phyloP scores from a whole-genome alignment of 53 echinoderm and acorn worm species.

The Henricia sp. region DNA sequence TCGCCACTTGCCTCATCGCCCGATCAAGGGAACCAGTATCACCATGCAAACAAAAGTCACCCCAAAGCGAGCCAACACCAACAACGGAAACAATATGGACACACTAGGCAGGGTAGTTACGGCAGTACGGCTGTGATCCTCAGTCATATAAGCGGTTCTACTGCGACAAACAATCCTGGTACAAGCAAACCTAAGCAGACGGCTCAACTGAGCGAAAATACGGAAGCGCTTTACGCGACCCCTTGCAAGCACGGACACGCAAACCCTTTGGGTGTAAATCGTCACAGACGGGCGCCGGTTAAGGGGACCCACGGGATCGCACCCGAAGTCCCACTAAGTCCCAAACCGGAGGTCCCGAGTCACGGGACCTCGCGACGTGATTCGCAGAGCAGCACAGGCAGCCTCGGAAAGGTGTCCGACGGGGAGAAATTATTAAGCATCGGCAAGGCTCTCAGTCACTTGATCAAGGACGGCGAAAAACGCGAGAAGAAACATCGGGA shows the following conservation, averaged over 20 bases:
- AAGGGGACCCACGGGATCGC: constrained; percentile 40
- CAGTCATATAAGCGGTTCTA: constrained; percentile 16
- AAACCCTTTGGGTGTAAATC: not conserved
- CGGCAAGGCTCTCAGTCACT: constrained; percentile 34
- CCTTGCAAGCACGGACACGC: constrained; percentile 30
- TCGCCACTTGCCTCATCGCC: not conserved
- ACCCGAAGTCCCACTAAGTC: constrained; percentile 6
- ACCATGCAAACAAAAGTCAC: not conserved
- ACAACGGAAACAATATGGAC: constrained; percentile 51
- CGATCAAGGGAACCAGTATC: constrained; percentile 10
- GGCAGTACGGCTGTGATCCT: constrained; percentile 48
- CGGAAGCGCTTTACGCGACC: constrained; percentile 22
- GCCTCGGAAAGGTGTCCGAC: constrained; percentile 10
- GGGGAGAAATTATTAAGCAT: constrained; percentile 36
- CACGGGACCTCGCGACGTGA: constrained; percentile 21
- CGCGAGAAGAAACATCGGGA: constrained; percentile 32
- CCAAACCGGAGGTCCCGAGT: constrained; percentile 40
- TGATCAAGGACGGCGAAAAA: constrained; percentile 37
- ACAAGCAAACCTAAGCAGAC: constrained; percentile 13
- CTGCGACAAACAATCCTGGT: not conserved
- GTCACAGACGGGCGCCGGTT: constrained; percentile 13
- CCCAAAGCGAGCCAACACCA: constrained; percentile 27
- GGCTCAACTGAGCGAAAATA: not conserved
- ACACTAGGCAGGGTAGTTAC: constrained; percentile 45
- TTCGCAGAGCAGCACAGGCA: constrained; percentile 37